These are phyloP conservation scores for Catagonus wagneri DNA, from an alignment of 2,113 vertebrate species.

Conservation along the genomic window DNA sequence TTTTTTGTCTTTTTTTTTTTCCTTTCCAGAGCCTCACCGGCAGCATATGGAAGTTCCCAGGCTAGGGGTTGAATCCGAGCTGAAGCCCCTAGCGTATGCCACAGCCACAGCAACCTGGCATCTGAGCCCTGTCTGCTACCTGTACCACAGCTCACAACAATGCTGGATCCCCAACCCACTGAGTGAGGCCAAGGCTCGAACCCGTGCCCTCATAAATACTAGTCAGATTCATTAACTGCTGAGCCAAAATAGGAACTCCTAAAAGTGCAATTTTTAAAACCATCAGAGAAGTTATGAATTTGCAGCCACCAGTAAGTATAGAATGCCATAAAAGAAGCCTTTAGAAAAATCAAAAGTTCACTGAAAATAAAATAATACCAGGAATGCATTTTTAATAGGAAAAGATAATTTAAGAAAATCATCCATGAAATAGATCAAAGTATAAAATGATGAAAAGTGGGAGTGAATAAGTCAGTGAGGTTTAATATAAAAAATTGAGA, in stretches of 20 bases:
- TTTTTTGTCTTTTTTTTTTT: neutral
- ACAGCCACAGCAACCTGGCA: no score
- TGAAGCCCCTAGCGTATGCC: no score
- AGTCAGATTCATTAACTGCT: no score
- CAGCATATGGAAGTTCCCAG: no score
- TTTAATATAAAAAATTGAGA: neutral
- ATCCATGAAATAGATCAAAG: neutral
- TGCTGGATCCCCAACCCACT: no score
- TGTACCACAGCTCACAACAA: no score
- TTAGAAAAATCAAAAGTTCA: neutral
- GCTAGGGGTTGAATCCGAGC: no score
- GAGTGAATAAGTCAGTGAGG: neutral
- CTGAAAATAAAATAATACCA: neutral
- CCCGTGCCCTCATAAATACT: no score
- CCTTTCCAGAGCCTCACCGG: no score
- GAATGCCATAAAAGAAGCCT: neutral
- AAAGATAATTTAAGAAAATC: neutral
- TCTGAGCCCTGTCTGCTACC: no score
- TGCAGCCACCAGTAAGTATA: neutral
- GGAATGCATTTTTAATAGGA: neutral
- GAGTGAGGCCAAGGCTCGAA: no score
- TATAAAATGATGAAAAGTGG: neutral
- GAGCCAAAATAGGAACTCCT: neutral
- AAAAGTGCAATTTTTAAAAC: constrained; percentile 6
- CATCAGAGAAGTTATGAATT: neutral